Evolutionary conservation across 2,113 vertebrate species (phyloP).

Genomic region (Coturnix japonica): DNA sequence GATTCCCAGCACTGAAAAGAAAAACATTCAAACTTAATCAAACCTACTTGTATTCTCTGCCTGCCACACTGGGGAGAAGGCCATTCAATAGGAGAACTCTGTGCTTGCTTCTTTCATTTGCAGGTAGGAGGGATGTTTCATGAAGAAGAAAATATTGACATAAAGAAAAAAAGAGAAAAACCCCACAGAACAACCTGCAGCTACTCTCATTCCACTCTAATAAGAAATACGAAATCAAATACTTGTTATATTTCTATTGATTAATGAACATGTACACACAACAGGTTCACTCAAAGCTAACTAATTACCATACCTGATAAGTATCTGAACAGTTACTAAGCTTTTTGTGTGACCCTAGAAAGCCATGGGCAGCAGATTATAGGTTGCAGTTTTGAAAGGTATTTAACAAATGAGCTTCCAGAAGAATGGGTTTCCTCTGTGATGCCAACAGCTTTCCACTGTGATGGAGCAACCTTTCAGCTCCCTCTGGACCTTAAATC

Average conservation of each 20-base stretch:
- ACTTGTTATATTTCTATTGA: not conserved
- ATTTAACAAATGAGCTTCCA: not conserved
- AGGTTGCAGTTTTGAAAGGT: not conserved
- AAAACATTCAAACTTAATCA: not conserved
- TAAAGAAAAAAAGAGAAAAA: not conserved
- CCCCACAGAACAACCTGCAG: not conserved
- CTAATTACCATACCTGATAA: constrained; percentile 28
- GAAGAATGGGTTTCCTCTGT: not conserved
- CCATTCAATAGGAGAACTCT: not conserved
- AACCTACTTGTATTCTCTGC: not conserved
- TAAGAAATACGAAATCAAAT: not conserved
- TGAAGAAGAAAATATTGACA: not conserved
- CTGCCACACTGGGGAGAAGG: not conserved
- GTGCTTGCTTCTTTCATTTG: not conserved
- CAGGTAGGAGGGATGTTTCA: not conserved
- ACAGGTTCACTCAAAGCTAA: not conserved
- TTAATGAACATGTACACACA: not conserved
- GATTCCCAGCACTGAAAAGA: not conserved
- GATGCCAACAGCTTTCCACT: constrained; percentile 18
- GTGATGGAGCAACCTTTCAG: not conserved
- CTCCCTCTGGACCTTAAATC: not conserved
- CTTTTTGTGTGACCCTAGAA: not conserved
- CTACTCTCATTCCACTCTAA: not conserved
- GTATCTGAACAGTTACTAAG: constrained; percentile 9
- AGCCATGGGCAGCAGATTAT: not conserved